Conservation (phyloP, 2,113 vertebrate genomes). For the Eonycteris spelaea region DNA sequence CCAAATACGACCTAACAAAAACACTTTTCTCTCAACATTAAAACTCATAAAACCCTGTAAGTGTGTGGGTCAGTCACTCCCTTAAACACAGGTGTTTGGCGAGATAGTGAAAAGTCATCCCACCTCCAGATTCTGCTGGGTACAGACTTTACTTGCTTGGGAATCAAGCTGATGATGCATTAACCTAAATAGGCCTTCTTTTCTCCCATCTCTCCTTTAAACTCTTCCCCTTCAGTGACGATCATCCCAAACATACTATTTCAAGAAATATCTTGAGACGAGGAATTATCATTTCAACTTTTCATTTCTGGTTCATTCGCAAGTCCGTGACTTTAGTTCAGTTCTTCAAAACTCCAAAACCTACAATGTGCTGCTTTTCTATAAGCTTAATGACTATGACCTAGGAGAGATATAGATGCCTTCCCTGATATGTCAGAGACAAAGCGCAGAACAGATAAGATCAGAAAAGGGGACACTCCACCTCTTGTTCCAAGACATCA, state of each 20-base stretch:
- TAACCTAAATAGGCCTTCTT: background rate
- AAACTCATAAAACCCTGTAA: background rate
- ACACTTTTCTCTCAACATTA: background rate
- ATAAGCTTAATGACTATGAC: background rate
- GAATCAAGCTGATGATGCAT: background rate
- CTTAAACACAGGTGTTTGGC: background rate
- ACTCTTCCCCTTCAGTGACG: background rate
- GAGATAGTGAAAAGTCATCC: background rate
- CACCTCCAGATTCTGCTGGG: background rate
- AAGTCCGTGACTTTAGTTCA: background rate
- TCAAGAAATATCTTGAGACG: background rate
- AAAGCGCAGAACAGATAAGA: background rate
- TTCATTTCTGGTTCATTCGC: background rate
- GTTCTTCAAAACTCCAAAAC: slow-evolving; percentile 14
- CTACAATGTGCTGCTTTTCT: background rate
- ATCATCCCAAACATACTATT: background rate
- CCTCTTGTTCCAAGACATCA: background rate
- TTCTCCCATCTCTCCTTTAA: background rate
- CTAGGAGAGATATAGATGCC: background rate
- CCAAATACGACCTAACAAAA: background rate
- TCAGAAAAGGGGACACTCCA: background rate
- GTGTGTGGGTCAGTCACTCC: background rate
- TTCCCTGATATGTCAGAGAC: background rate
- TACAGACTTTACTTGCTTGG: background rate
- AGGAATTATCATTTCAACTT: background rate